A percentile compares a stretch with the other conserved stretches of the same genome.
Evolutionary conservation across 2,113 vertebrate species (phyloP).

Genomic region (Naja naja): DNA sequence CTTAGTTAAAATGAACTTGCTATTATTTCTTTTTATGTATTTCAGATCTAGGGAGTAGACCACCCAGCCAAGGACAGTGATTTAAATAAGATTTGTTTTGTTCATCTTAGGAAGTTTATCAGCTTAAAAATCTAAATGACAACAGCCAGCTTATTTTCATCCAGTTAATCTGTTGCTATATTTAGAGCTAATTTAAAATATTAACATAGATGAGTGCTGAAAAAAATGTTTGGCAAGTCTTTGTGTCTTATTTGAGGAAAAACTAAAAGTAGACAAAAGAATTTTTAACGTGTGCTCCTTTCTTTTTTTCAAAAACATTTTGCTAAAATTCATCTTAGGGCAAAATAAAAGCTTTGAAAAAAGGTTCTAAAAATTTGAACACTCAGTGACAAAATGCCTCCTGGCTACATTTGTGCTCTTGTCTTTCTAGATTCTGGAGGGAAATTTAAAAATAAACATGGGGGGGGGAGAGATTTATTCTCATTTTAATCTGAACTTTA

Average conservation of each 20-base stretch:
- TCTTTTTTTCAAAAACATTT: neutral
- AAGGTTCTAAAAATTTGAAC: neutral
- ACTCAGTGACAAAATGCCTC: neutral
- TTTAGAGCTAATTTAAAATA: slow-evolving; percentile 20
- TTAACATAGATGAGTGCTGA: neutral
- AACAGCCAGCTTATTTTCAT: slow-evolving; percentile 16
- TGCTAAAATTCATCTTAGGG: neutral
- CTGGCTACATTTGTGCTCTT: neutral
- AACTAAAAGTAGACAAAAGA: neutral
- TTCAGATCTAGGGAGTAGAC: neutral
- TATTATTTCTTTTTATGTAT: neutral
- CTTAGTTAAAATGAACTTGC: neutral
- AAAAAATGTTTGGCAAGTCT: neutral
- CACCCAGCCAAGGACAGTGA: neutral
- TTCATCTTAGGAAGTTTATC: slow-evolving; percentile 5
- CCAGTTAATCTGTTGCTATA: slow-evolving; percentile 2
- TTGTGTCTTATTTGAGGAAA: neutral
- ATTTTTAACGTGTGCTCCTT: neutral
- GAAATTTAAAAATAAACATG: neutral
- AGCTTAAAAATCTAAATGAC: neutral
- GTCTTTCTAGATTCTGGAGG: neutral
- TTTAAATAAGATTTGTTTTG: slow-evolving; percentile 14
- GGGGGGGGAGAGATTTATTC: neutral
- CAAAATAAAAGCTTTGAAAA: slow-evolving; percentile 16
- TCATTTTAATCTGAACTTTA: neutral